Conservation (phyloP, 2,113 vertebrate genomes). For the Indicator indicator region DNA sequence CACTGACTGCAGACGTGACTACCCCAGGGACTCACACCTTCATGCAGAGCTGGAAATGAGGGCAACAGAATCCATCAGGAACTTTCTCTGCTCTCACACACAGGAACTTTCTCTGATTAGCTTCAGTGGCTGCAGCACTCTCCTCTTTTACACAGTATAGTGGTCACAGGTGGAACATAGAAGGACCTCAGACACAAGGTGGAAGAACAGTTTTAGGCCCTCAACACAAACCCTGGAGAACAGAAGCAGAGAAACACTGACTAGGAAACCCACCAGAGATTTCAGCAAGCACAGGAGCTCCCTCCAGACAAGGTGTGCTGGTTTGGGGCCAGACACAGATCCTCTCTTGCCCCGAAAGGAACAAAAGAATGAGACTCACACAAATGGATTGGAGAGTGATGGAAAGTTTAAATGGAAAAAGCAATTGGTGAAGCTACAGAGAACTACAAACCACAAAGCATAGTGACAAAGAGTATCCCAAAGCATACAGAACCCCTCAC, state of each 20-base stretch:
- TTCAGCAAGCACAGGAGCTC: background rate
- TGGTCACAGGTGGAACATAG: background rate
- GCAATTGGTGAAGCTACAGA: too few species aligned
- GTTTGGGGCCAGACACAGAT: too few species aligned
- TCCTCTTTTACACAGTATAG: background rate
- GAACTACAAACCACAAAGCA: too few species aligned
- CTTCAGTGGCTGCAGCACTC: background rate
- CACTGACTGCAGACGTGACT: constrained; percentile 21
- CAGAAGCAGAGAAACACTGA: background rate
- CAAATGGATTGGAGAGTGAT: too few species aligned
- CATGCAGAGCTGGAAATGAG: constrained; percentile 40
- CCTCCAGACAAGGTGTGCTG: background rate
- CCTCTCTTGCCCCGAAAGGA: too few species aligned
- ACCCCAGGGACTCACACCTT: constrained; percentile 25
- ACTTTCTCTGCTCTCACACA: constrained; percentile 21
- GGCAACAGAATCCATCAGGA: constrained; percentile 34
- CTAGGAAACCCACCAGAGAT: background rate
- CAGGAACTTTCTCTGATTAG: background rate
- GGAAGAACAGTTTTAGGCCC: background rate
- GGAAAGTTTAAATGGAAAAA: too few species aligned
- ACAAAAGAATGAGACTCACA: too few species aligned
- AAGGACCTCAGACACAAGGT: background rate
- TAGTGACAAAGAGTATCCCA: too few species aligned
- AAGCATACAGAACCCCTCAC: too few species aligned
- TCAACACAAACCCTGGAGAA: background rate